Evolutionary conservation across 2,888 invertebrate species (phyloP).

Genomic region (Crioceris asparagi): DNA sequence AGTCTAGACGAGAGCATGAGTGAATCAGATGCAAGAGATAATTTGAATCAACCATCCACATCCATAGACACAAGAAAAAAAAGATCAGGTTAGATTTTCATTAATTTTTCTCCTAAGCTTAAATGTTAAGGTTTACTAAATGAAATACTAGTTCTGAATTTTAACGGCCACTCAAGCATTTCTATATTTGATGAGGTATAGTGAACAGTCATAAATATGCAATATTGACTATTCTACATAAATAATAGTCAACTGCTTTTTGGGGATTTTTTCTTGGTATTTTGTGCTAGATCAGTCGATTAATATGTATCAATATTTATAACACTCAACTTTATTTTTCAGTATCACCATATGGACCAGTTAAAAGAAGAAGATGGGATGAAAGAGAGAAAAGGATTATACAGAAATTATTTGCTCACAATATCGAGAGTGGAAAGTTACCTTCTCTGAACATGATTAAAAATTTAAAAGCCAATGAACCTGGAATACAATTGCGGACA

Average conservation of each 20-base stretch:
- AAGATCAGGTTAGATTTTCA: constrained; percentile 2
- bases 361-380: constrained; percentile 6
- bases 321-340: constrained; percentile 2
- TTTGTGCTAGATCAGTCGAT: too few relatives aligned
- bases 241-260: too few relatives aligned
- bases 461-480: neutral
- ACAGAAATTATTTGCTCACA: too few relatives aligned
- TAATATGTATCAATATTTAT: too few relatives aligned
- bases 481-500: constrained; percentile 4
- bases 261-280: too few relatives aligned
- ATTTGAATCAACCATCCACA: constrained; percentile 9
- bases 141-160: too few relatives aligned
- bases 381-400: constrained; percentile 5
- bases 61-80: constrained; percentile 2
- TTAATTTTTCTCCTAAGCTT: constrained; percentile 1
- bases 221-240: too few relatives aligned
- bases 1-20: neutral
- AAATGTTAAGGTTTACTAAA: too few relatives aligned
- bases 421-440: constrained; percentile 3
- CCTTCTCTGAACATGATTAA: constrained; percentile 6
- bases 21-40: neutral
- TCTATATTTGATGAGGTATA: too few relatives aligned
- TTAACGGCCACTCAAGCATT: too few relatives aligned
- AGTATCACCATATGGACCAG: constrained; percentile 4
- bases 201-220: too few relatives aligned